A percentile compares a stretch with the other conserved stretches of the same genome.
phyloP scores from a whole-genome alignment of 2,888 invertebrate species.

The Aquatica leii region DNA sequence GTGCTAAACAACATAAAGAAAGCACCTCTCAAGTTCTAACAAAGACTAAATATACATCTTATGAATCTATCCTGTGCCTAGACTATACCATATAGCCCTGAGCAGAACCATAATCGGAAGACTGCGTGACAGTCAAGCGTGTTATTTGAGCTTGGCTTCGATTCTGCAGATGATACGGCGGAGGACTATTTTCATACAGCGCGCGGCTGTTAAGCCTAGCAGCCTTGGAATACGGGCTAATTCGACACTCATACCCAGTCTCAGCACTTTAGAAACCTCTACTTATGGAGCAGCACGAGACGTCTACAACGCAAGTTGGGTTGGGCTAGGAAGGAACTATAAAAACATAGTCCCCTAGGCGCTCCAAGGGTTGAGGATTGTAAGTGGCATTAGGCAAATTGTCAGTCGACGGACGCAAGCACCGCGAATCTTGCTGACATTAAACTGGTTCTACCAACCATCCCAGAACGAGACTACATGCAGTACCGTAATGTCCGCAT shows the following conservation, averaged over 20 bases:
- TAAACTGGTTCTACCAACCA: conserved; percentile 38
- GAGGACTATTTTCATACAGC: no score
- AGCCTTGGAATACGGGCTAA: conserved; percentile 43
- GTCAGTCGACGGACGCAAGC: conserved; percentile 41
- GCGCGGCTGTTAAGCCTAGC: no score
- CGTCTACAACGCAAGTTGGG: no score
- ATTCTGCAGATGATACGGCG: conserved; percentile 43
- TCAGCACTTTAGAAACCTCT: conserved; percentile 37
- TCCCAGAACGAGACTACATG: conserved; percentile 51
- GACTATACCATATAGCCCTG: conserved; percentile 49
- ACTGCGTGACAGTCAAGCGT: conserved; percentile 44
- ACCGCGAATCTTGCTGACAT: conserved; percentile 29
- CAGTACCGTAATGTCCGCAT: conserved; percentile 49
- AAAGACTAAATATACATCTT: conserved; percentile 48
- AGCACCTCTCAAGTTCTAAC: conserved; percentile 51
- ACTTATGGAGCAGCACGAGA: conserved; percentile 24
- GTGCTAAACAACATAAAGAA: conserved; percentile 42
- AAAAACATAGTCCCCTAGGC: conserved; percentile 19
- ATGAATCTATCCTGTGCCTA: conserved; percentile 46
- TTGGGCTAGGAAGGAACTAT: no score
- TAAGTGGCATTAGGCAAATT: conserved; percentile 22
- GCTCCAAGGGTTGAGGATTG: conserved; percentile 22
- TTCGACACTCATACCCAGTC: conserved; percentile 39
- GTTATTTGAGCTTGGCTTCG: conserved; percentile 47
- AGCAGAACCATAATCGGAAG: conserved; percentile 29